Conservation (phyloP, 2,888 invertebrate genomes). For the Entomobrya proxima region DNA sequence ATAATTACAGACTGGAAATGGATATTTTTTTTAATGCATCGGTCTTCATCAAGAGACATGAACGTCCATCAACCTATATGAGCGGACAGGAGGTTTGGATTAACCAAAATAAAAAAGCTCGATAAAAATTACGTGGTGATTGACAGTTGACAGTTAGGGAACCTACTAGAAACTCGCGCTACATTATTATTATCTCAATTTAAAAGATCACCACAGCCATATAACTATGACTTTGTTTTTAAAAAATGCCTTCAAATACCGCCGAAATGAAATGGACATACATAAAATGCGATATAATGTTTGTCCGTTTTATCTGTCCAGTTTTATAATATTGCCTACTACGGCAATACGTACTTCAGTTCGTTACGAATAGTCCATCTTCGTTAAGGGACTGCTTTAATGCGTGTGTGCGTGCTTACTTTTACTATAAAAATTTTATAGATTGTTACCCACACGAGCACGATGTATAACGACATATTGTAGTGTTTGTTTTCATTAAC, state of each 20-base stretch:
- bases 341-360: too few relatives aligned
- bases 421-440: background rate
- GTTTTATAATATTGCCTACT: background rate
- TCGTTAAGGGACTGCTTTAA: constrained; percentile 5
- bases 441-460: background rate
- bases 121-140: constrained; percentile 55
- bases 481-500: background rate
- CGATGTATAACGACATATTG: background rate
- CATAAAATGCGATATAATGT: background rate
- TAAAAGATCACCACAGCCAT: background rate
- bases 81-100: constrained; percentile 38
- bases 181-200: background rate
- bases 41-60: constrained; percentile 52
- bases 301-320: constrained; percentile 21
- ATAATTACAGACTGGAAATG: constrained; percentile 60
- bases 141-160: constrained; percentile 60
- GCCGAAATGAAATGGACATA: constrained; percentile 3
- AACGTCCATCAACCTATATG: constrained; percentile 48
- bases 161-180: background rate
- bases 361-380: constrained; percentile 18
- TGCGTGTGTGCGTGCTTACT: background rate
- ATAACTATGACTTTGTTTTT: background rate
- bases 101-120: constrained; percentile 28
- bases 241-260: background rate
- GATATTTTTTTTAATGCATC: constrained; percentile 52